A percentile compares a stretch with the other conserved stretches of the same genome.
Evolutionary conservation across 2,888 invertebrate species (phyloP).

Genomic region (Ceramica pisi): DNA sequence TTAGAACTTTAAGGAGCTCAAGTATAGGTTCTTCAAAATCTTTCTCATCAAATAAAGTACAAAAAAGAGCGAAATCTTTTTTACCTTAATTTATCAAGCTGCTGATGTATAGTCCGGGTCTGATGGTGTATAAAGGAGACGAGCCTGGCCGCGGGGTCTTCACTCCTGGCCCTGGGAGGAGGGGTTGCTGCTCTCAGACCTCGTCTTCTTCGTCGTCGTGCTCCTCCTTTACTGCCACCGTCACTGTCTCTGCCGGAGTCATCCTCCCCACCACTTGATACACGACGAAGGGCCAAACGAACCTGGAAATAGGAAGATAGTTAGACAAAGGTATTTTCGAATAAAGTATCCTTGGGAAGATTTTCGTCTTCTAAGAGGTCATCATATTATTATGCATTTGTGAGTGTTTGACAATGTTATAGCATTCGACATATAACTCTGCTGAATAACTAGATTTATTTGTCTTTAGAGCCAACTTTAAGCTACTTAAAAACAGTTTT

Average conservation of each 20-base stretch:
- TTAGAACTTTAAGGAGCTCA: no score
- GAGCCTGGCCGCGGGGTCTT: conserved; percentile 85
- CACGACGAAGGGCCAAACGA: conserved; percentile 85
- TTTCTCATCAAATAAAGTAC: no score
- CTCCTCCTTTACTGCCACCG: conserved; percentile 80
- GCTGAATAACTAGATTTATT: no score
- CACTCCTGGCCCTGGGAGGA: conserved; percentile 79
- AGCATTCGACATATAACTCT: no score
- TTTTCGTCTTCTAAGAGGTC: background rate
- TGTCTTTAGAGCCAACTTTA: no score
- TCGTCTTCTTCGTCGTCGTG: conserved; percentile 78
- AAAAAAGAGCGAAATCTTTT: no score
- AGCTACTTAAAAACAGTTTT: no score
- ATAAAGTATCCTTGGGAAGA: background rate
- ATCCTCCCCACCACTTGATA: conserved; percentile 88
- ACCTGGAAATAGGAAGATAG: conserved; percentile 73
- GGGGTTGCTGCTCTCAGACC: conserved; percentile 80
- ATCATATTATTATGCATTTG: no score
- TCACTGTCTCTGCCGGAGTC: conserved; percentile 89
- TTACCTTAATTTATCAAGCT: conserved; percentile 86
- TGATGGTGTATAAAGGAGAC: conserved; percentile 88
- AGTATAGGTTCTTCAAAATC: no score
- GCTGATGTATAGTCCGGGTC: conserved; percentile 87
- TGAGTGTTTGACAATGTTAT: no score
- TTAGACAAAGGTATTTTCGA: background rate